Conservation (phyloP, 1,140 invertebrate genomes). For the Pararge aegeria region DNA sequence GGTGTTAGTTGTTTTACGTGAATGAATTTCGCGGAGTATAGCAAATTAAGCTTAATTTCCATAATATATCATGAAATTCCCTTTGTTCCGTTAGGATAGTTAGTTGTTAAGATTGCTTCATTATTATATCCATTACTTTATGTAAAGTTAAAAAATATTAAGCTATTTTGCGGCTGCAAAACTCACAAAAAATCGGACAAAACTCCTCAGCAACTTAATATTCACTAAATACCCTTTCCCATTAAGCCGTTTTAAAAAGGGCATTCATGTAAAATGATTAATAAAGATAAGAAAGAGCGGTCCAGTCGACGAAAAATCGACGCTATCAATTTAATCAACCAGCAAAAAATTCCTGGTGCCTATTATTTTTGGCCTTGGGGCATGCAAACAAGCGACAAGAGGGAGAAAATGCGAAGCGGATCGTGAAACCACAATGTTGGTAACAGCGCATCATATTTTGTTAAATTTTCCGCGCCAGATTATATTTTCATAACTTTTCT, state of each 20-base stretch:
- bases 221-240: constrained; percentile 6
- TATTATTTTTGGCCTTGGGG: constrained; percentile 22
- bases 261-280: constrained; percentile 27
- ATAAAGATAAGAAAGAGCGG: constrained; percentile 31
- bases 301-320: constrained; percentile 20
- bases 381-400: background rate
- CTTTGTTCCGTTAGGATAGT: too few relatives aligned
- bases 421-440: background rate
- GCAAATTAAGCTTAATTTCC: too few relatives aligned
- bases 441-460: background rate
- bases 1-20: too few relatives aligned
- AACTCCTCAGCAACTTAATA: constrained; percentile 2
- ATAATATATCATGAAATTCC: too few relatives aligned
- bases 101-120: too few relatives aligned
- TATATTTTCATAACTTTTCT: background rate
- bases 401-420: background rate
- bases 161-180: background rate
- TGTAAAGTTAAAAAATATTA: background rate
- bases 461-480: background rate
- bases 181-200: background rate
- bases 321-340: constrained; percentile 30
- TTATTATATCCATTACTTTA: background rate
- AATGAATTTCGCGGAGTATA: too few relatives aligned
- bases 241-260: constrained; percentile 17
- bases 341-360: constrained; percentile 16